phyloP scores from a whole-genome alignment of 1,140 invertebrate genomes.

The Wasmannia auropunctata region DNA sequence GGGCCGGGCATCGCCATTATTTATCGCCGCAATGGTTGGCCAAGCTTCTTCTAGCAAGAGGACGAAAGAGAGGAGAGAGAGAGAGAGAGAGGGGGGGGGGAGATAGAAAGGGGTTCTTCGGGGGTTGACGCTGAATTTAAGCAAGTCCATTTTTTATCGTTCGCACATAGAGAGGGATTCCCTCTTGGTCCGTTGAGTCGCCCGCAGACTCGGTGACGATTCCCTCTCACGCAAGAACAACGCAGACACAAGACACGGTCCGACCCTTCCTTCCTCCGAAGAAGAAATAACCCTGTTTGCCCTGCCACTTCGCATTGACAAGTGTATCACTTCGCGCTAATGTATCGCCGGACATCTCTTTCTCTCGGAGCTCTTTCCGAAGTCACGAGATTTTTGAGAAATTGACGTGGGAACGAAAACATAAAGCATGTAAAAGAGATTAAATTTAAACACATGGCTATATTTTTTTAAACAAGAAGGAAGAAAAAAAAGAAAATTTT shows the following conservation, averaged over 20 bases:
- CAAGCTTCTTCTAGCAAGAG: slow-evolving; percentile 69
- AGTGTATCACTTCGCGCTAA: slow-evolving; percentile 58
- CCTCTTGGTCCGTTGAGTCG: slow-evolving; percentile 64
- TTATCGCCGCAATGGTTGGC: slow-evolving; percentile 71
- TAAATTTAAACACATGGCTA: neutral
- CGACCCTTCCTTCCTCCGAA: neutral
- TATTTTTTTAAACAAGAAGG: neutral
- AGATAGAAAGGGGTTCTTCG: slow-evolving; percentile 51
- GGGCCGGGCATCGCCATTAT: slow-evolving; percentile 70
- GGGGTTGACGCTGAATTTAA: slow-evolving; percentile 78
- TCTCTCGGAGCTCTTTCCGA: neutral
- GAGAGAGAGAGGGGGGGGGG: neutral
- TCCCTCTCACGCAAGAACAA: slow-evolving; percentile 17
- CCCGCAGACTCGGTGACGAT: slow-evolving; percentile 67
- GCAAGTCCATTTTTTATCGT: slow-evolving; percentile 74
- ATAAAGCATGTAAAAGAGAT: neutral
- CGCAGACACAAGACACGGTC: slow-evolving; percentile 23
- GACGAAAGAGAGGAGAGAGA: neutral
- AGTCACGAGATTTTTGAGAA: neutral
- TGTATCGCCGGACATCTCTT: slow-evolving; percentile 38
- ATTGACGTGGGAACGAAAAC: slow-evolving; percentile 25
- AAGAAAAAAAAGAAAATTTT: neutral
- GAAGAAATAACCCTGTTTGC: slow-evolving; percentile 57
- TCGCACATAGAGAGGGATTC: slow-evolving; percentile 57
- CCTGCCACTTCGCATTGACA: slow-evolving; percentile 55